Evolutionary conservation across 2,797 vertebrate genomes (phyloP), one percentile per base, ranked within the genome.

Genomic region (Pseudotriccus pelzelni): DNA sequence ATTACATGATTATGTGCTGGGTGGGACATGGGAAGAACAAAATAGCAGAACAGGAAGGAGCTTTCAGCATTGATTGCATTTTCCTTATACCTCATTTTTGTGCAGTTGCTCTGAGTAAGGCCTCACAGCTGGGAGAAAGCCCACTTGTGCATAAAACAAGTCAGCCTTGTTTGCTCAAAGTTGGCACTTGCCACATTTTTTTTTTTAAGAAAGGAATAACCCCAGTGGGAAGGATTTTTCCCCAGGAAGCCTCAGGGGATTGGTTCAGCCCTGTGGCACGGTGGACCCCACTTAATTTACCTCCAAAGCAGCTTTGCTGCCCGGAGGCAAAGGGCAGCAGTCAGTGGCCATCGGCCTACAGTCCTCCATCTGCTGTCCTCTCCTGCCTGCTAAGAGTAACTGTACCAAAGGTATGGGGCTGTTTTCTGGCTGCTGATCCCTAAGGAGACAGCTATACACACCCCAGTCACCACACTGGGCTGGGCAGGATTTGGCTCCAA

Each of bases 1-100:
- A 60, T 49, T 28, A 63, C 22, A 21, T 2, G 2, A 68, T 78
- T 50, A 56, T 3, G 17, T 27, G 13, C 41, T 64, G 16, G 24
- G 18, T 58, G 24, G 18, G 58, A 56, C 7, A 4, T 2, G 4
- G 47, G 34, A 64, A 12, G 24, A 60, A 32, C 21, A 79, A 82
- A 87, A 28, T 2, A 56, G 36, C 6, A 27, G 56, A 75, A 76
- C 32, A 34, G 24, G 44, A 32, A 10, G 55, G 27, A 22, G 14
- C 49, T 69, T 32, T 55, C 3, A 9, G 34, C 28, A 49, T 15
- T 0, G 0, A 32, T 0, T 56, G 2, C 19, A 2, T 52, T 64
- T 50, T 37, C 49, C 32, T 64, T 32, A 16, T 5, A 13, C 24
- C 32, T 89, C 44, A 23, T 14, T 59, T 78, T 64, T 44, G 36